Evolutionary conservation across 1,140 invertebrate genomes (phyloP).

Genomic region (Drosophila biarmipes): DNA sequence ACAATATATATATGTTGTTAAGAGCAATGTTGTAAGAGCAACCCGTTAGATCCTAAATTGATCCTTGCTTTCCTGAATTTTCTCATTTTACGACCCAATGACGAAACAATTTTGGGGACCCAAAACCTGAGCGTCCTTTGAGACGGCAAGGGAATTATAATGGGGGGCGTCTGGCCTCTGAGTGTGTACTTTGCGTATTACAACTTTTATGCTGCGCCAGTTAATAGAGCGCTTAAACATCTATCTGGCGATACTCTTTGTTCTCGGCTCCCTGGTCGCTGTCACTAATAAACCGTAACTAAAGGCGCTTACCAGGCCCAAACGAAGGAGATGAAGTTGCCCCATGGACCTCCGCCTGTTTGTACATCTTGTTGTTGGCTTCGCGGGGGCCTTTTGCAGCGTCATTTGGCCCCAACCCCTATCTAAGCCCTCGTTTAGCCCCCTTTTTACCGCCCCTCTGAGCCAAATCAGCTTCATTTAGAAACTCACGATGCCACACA

Average conservation of each 20-base stretch:
- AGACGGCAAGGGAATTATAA: neutral
- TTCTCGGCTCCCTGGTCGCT: constrained; percentile 22
- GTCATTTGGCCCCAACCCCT: constrained; percentile 48
- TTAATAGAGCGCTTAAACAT: constrained; percentile 58
- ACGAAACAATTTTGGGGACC: constrained; percentile 8
- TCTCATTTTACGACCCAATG: neutral
- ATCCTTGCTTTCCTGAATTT: neutral
- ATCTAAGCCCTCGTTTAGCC: neutral
- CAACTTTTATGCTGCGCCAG: constrained; percentile 29
- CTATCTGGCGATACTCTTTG: constrained; percentile 31
- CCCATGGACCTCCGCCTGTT: constrained; percentile 3
- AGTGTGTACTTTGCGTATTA: constrained; percentile 41
- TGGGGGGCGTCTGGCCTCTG: constrained; percentile 8
- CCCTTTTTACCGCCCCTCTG: constrained; percentile 1
- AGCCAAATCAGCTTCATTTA: constrained; percentile 42
- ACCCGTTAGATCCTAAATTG: neutral
- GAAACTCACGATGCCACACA: constrained; percentile 34
- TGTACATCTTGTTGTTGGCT: constrained; percentile 7
- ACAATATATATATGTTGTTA: too few species aligned
- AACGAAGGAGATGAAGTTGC: constrained; percentile 5
- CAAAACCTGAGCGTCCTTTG: constrained; percentile 7
- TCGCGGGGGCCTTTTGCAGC: constrained; percentile 48
- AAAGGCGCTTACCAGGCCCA: constrained; percentile 49
- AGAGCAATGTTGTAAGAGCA: neutral
- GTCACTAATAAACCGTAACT: constrained; percentile 56